Conservation (phyloP, 2,113 vertebrate genomes). For the Okapia johnstoni region DNA sequence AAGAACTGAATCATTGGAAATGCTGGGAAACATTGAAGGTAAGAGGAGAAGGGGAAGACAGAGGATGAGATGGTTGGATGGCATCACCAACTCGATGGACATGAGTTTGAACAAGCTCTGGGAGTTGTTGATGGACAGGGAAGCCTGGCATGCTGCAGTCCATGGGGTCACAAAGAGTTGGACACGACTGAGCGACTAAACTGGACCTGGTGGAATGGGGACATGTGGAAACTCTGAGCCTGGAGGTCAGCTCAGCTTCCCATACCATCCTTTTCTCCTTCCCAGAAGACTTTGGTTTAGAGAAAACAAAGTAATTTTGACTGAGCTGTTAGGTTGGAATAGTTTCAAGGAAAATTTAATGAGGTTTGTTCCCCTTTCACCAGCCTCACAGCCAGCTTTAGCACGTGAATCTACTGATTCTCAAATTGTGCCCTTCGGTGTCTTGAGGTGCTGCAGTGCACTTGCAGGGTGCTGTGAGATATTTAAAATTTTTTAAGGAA, state of each 20-base stretch:
- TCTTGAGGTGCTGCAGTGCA: background rate
- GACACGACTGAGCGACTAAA: background rate
- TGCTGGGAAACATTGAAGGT: background rate
- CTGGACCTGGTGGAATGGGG: background rate
- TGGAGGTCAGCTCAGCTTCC: background rate
- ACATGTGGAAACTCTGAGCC: rapidly evolving
- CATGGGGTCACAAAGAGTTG: background rate
- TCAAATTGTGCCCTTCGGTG: background rate
- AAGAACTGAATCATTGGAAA: background rate
- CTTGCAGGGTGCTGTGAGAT: background rate
- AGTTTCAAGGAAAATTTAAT: background rate
- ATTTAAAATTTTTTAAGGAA: background rate
- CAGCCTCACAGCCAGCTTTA: background rate
- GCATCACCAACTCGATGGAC: background rate
- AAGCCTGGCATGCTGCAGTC: background rate
- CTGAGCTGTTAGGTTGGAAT: background rate
- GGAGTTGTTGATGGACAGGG: background rate
- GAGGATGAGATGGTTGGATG: background rate
- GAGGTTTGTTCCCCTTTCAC: background rate
- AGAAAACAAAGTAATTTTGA: constrained; percentile 1
- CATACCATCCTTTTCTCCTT: background rate
- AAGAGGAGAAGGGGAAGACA: background rate
- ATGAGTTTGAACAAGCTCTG: background rate
- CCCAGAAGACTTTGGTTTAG: background rate
- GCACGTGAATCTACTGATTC: background rate